Percentiles rank a stretch among this genome's conserved stretches.
phyloP scores from a whole-genome alignment of 2,888 invertebrate species.

The Protophormia terraenovae region DNA sequence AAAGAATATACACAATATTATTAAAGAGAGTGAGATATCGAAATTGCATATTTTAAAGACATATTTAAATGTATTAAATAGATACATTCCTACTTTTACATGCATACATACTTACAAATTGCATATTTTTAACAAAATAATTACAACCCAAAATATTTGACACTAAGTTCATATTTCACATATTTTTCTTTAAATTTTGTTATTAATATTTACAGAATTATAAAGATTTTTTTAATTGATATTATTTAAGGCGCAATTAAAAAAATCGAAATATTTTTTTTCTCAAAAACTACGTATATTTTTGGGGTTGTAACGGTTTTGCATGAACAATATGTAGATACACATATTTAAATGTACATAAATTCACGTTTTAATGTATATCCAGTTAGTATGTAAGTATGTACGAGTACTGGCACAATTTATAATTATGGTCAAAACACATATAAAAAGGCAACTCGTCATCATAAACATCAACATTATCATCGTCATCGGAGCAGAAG shows the following conservation, averaged over 20 bases:
- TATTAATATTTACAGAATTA: too few species aligned
- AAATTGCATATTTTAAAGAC: slow-evolving; percentile 19
- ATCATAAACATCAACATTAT: slow-evolving; percentile 24
- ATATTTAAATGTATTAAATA: neutral
- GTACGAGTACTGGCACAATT: slow-evolving; percentile 20
- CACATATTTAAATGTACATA: too few species aligned
- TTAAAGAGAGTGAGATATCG: slow-evolving; percentile 16
- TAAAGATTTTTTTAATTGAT: too few species aligned
- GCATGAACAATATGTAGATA: too few species aligned
- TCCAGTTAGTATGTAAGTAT: neutral
- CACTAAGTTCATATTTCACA: too few species aligned
- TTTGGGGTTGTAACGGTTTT: too few species aligned
- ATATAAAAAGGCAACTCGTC: slow-evolving; percentile 47
- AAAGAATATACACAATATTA: neutral
- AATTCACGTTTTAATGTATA: neutral
- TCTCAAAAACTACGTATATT: too few species aligned
- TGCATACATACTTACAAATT: neutral
- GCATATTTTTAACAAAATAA: too few species aligned
- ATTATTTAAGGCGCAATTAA: too few species aligned
- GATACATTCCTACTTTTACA: neutral
- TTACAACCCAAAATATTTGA: too few species aligned
- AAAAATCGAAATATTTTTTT: too few species aligned
- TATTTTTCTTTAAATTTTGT: too few species aligned
- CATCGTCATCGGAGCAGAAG: slow-evolving; percentile 32
- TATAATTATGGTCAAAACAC: slow-evolving; percentile 35